phyloP scores from a whole-genome alignment of 2,113 vertebrate species.

The rat (Rattus norvegicus) region GRCr8 NC_086024.1:39244001-39244500 shows the following conservation, averaged over 20 bases:
- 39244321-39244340: neutral
- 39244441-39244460: neutral
- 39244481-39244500: neutral
- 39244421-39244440: neutral
- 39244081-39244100: neutral
- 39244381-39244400: neutral
- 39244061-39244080: neutral
- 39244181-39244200: neutral
- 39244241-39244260: neutral
- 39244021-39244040: rapidly evolving
- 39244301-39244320: neutral
- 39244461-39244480: neutral
- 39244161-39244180: neutral
- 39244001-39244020: neutral
- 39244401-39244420: neutral
- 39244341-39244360: neutral
- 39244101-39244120: conserved; percentile 29
- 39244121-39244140: neutral
- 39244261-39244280: no score
- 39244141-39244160: conserved; percentile 5
- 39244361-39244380: neutral
- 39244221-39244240: neutral
- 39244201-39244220: neutral
- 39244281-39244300: neutral
- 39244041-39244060: neutral